These are phyloP conservation scores for Pagetopsis macropterus DNA, from an alignment of 2,797 vertebrate species.

Conservation along the genomic window DNA sequence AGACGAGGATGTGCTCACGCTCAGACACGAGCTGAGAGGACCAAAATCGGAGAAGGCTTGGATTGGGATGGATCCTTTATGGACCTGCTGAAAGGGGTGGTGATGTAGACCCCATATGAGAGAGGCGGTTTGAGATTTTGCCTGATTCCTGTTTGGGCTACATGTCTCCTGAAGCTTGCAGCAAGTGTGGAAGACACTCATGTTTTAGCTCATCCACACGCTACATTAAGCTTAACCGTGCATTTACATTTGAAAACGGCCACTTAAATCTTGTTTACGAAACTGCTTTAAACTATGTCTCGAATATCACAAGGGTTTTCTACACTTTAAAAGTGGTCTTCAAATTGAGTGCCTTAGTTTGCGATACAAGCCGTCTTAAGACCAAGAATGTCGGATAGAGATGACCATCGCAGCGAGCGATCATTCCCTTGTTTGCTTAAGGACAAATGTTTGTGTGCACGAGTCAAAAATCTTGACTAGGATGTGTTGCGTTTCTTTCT, in stretches of 20 bases:
- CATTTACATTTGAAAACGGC: conserved; percentile 15
- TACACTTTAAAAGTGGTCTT: conserved; percentile 25
- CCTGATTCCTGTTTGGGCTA: conserved; percentile 35
- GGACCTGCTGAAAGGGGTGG: conserved; percentile 15
- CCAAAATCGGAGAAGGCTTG: conserved; percentile 45
- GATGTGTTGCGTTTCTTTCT: neutral
- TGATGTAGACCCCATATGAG: conserved; percentile 5
- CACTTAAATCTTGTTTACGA: neutral
- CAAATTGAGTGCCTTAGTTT: conserved; percentile 67
- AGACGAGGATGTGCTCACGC: conserved; percentile 12
- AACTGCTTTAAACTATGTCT: conserved; percentile 20
- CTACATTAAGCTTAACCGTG: conserved; percentile 21
- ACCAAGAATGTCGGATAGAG: conserved; percentile 39
- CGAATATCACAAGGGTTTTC: neutral
- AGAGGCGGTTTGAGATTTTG: neutral
- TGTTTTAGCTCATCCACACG: conserved; percentile 35
- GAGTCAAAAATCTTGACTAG: conserved; percentile 8
- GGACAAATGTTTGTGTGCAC: neutral
- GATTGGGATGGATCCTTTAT: conserved; percentile 19
- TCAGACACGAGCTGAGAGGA: conserved; percentile 47
- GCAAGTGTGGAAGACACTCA: conserved; percentile 32
- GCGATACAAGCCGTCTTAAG: conserved; percentile 3
- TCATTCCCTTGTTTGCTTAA: conserved; percentile 54
- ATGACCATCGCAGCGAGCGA: conserved; percentile 41
- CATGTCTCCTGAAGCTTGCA: conserved; percentile 34